Conservation (phyloP, 2,113 vertebrate species). For the Andinoacara biseriatus region DNA sequence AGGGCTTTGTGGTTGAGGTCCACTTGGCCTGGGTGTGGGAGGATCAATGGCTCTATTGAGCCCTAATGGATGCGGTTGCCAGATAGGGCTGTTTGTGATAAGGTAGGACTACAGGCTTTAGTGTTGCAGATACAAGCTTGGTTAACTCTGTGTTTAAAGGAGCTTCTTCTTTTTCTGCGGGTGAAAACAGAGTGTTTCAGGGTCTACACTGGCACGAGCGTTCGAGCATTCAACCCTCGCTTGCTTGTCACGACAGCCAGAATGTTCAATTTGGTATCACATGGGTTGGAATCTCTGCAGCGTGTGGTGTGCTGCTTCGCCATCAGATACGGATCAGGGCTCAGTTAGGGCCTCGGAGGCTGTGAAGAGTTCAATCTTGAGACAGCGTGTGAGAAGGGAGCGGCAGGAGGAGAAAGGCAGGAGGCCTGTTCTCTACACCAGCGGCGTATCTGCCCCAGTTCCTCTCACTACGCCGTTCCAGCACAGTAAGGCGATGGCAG, state of each 20-base stretch:
- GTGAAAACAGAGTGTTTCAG: constrained; percentile 33
- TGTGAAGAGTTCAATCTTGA: constrained; percentile 48
- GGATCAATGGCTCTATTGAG: constrained; percentile 45
- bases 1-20: constrained; percentile 39
- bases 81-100: constrained; percentile 48
- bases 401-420: constrained; percentile 23
- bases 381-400: constrained; percentile 19
- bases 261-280: constrained; percentile 59
- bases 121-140: constrained; percentile 48
- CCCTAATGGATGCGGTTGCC: constrained; percentile 48
- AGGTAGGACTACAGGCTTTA: constrained; percentile 29
- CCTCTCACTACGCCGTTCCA: constrained; percentile 6
- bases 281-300: constrained; percentile 38
- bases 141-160: constrained; percentile 55
- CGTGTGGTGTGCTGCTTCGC: constrained; percentile 48
- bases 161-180: constrained; percentile 34
- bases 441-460: constrained; percentile 38
- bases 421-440: constrained; percentile 11
- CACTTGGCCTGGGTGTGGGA: constrained; percentile 31
- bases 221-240: constrained; percentile 29
- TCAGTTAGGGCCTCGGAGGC: constrained; percentile 48
- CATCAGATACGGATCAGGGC: constrained; percentile 64
- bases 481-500: neutral
- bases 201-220: neutral
- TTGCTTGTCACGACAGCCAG: constrained; percentile 29